Evolutionary conservation across 2,888 invertebrate species (phyloP), one percentile per base, ranked within the genome.

Genomic region (Eucera pruinosa): DNA sequence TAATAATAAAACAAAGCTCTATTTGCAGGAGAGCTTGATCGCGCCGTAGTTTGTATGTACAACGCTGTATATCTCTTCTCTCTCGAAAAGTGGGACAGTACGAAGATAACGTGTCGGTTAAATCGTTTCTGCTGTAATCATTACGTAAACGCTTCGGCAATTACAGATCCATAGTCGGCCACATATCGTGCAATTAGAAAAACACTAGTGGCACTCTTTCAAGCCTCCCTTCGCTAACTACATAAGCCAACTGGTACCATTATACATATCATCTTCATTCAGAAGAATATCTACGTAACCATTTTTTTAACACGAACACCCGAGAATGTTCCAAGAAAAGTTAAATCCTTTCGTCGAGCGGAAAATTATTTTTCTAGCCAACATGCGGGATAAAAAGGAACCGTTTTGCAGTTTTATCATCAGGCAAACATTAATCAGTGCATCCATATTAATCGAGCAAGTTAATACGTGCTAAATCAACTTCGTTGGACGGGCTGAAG

Each of bases 131-230:
- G 54, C 52, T 25, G 73, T 71, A 68, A 82, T 81, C 58, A 55
- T 85, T 84, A 82, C 75, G 75, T 82, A 85, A 84, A 84, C 52
- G 52, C 71, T 58, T 62, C 45, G 52, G 47, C 70, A 76, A 79
- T 81, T 71, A 58, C 33, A 47, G 43, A 82, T 72, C 65, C 62
- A 72, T 62, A 50, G 45, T 55, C 41, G 67, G 48, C n/a, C 58
- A 45, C 36, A 55, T 36, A 70, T 62, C 52, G 58, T 64, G 36
- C 48, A 67, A 74, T 80, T 80, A 73, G 64, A 80, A 76, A 80
- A 50, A 76, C 48, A 45, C 66, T 33, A 50, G 5, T 4, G 25
- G 7, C 33, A 30, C 18, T 23, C 30, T 50, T 4, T 11, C 9
- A 25, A 7, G 2, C 2, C 0, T 30, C 7, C 3, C 11, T 43